Evolutionary conservation across 2,797 vertebrate genomes (phyloP).

Genomic region (Triplophysa yarkandensis): DNA sequence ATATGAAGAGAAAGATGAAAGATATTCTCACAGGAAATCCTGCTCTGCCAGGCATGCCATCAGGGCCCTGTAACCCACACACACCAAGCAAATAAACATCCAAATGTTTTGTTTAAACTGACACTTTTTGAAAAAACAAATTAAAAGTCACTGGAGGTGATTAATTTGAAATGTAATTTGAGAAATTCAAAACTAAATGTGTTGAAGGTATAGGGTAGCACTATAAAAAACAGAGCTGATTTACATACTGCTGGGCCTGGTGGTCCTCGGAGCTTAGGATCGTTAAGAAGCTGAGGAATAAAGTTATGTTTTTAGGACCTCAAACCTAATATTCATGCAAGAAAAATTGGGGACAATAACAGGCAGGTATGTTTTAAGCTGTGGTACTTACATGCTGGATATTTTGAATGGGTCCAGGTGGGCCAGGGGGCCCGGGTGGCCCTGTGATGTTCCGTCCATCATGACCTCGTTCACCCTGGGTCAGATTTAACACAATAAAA

Average conservation of each 20-base stretch:
- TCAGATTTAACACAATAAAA: not conserved
- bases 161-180: not conserved
- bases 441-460: constrained; percentile 79
- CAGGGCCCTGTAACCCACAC: constrained; percentile 76
- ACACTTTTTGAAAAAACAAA: no score
- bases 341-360: no score
- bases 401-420: constrained; percentile 73
- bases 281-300: constrained; percentile 76
- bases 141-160: not conserved
- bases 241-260: constrained; percentile 76
- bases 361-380: constrained; percentile 31
- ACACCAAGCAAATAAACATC: constrained; percentile 1
- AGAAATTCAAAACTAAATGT: not conserved
- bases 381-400: constrained; percentile 70
- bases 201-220: not conserved
- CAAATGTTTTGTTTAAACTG: not conserved
- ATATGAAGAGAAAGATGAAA: constrained; percentile 47
- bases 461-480: constrained; percentile 82
- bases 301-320: not conserved
- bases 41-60: constrained; percentile 83
- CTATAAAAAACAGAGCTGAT: not conserved
- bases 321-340: not conserved
- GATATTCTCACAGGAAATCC: constrained; percentile 87
- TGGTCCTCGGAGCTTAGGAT: constrained; percentile 78
- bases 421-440: constrained; percentile 82